Evolutionary conservation across 1,140 invertebrate species (phyloP).

Genomic region (Drosophila orena): DNA sequence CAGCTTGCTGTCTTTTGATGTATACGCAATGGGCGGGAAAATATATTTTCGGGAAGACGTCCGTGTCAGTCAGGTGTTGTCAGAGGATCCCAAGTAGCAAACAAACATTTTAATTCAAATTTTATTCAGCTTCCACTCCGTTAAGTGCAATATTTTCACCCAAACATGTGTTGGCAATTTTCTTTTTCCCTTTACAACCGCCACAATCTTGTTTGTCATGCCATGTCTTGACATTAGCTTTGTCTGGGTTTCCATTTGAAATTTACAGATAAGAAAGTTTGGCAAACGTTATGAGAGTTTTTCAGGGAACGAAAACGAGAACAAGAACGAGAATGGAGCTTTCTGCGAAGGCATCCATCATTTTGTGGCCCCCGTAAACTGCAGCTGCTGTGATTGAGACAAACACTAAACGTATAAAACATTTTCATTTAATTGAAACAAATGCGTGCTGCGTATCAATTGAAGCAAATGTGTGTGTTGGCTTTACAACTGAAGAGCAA

Average conservation of each 20-base stretch:
- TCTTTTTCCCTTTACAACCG: conserved; percentile 2
- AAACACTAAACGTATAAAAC: conserved; percentile 58
- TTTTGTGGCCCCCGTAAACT: conserved; percentile 19
- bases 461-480: conserved; percentile 45
- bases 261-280: conserved; percentile 53
- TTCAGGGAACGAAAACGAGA: neutral
- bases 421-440: conserved; percentile 83
- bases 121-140: conserved; percentile 44
- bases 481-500: conserved; percentile 60
- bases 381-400: conserved; percentile 9
- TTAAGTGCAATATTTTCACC: conserved; percentile 42
- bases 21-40: neutral
- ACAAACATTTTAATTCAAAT: conserved; percentile 59
- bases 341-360: conserved; percentile 42
- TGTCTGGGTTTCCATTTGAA: conserved; percentile 33
- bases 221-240: conserved; percentile 13
- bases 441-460: conserved; percentile 82
- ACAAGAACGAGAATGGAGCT: conserved; percentile 5
- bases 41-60: neutral
- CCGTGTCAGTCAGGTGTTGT: conserved; percentile 45
- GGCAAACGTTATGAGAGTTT: neutral
- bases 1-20: conserved; percentile 51
- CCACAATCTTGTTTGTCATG: conserved; percentile 28
- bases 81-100: conserved; percentile 35
- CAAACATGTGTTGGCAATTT: conserved; percentile 29